Conservation (phyloP, 2,113 vertebrate genomes). For the Hemichromis elongatus region DNA sequence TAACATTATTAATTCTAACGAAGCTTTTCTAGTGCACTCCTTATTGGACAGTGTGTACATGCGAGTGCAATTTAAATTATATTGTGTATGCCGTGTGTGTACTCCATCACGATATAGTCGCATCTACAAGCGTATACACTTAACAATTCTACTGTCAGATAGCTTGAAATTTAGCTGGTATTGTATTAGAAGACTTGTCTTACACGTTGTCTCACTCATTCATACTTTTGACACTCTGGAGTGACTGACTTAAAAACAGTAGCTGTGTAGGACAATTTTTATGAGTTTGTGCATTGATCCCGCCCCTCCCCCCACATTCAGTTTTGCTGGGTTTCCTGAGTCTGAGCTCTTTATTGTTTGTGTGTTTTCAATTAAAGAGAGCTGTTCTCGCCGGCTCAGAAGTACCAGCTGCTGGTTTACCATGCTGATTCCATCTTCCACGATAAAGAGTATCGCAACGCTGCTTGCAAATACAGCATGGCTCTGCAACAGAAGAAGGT, state of each 20-base stretch:
- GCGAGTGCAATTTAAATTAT: background rate
- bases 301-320: too few relatives aligned
- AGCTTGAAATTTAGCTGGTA: background rate
- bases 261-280: background rate
- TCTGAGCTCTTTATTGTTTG: background rate
- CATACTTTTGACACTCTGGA: background rate
- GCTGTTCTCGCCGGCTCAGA: conserved; percentile 92
- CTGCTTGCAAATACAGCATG: conserved; percentile 96
- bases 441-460: conserved; percentile 96
- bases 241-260: background rate
- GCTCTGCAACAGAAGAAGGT: conserved; percentile 98
- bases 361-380: conserved; percentile 74
- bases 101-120: background rate
- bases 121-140: background rate
- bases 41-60: rapidly evolving
- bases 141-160: background rate
- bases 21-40: background rate
- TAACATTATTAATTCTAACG: background rate
- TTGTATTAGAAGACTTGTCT: background rate
- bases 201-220: background rate
- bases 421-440: conserved; percentile 97
- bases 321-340: background rate
- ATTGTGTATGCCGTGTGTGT: background rate
- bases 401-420: conserved; percentile 96
- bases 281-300: background rate